phyloP scores from a whole-genome alignment of 2,113 vertebrate species.

The Sisor rabdophorus region DNA sequence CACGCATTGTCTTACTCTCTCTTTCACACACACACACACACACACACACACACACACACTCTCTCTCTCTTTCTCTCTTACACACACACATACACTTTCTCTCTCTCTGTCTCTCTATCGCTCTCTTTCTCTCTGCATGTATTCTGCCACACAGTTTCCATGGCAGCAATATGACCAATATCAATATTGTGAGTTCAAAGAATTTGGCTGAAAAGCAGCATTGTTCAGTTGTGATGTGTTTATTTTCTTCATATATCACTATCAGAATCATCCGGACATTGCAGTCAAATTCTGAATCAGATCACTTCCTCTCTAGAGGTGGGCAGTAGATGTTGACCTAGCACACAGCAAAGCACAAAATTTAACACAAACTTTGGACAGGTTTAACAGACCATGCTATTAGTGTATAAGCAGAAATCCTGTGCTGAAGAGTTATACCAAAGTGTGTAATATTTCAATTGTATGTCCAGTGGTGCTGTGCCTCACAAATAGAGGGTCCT shows the following conservation, averaged over 20 bases:
- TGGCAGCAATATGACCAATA: conserved; percentile 26
- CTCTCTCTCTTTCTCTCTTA: background rate
- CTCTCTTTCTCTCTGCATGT: background rate
- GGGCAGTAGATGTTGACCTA: background rate
- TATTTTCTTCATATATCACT: conserved; percentile 21
- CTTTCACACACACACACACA: background rate
- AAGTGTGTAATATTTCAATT: too few relatives aligned
- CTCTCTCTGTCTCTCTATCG: background rate
- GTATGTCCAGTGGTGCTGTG: too few relatives aligned
- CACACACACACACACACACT: background rate
- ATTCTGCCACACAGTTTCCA: conserved; percentile 21
- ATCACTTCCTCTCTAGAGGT: background rate
- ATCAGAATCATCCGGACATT: background rate
- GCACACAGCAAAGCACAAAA: background rate
- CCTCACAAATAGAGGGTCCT: too few relatives aligned
- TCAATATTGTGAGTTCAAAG: conserved; percentile 18
- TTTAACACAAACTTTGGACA: background rate
- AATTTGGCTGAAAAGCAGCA: background rate
- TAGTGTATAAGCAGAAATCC: background rate
- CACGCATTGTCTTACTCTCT: conserved; percentile 21
- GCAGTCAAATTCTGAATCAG: conserved; percentile 11
- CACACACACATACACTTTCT: background rate
- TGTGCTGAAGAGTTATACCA: background rate
- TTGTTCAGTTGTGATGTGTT: conserved; percentile 8
- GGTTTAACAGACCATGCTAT: background rate